phyloP scores from a whole-genome alignment of 2,113 vertebrate genomes.

The Rhinolophus sinicus region DNA sequence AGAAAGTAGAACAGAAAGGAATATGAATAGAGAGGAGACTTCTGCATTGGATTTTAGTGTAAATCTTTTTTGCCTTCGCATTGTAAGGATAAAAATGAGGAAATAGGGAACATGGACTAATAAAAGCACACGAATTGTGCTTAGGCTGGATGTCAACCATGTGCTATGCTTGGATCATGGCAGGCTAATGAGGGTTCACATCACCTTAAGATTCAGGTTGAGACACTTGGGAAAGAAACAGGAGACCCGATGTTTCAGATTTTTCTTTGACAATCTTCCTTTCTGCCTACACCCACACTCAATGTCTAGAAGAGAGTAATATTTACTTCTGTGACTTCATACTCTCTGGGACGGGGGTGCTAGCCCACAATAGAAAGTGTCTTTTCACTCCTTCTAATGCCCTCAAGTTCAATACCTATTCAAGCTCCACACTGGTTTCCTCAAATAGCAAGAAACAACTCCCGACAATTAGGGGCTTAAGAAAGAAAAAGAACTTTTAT shows the following conservation, averaged over 20 bases:
- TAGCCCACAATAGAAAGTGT: neutral
- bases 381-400: neutral
- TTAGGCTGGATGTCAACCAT: neutral
- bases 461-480: neutral
- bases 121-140: neutral
- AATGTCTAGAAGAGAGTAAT: neutral
- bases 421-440: neutral
- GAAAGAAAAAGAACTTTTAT: neutral
- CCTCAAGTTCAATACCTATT: neutral
- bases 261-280: neutral
- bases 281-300: neutral
- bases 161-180: neutral
- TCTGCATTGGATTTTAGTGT: slow-evolving; percentile 11
- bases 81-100: neutral
- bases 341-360: neutral
- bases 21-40: neutral
- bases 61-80: neutral
- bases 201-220: neutral
- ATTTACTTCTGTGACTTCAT: neutral
- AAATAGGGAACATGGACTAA: neutral
- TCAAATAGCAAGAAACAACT: neutral
- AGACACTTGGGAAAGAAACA: neutral
- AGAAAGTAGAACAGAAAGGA: neutral
- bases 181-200: neutral
- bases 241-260: neutral